Conservation (phyloP, 2,797 vertebrate species). For the Sebastes aleutianus region DNA sequence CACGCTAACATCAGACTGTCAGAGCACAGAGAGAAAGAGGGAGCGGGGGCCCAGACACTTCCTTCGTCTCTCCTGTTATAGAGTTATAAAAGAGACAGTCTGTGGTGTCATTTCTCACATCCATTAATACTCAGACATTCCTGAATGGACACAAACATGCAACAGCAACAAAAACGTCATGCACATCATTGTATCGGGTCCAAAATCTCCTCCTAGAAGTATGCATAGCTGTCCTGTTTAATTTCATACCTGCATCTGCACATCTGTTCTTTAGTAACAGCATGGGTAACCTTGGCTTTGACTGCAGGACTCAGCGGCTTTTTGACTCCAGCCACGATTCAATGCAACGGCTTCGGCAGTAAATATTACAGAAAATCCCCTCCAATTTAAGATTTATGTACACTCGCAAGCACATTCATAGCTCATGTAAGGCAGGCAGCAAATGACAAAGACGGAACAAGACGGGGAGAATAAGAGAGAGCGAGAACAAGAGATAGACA, state of each 20-base stretch:
- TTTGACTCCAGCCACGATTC: slow-evolving; percentile 35
- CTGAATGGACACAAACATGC: not conserved
- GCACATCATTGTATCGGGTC: not conserved
- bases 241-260: slow-evolving; percentile 22
- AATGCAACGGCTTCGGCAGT: slow-evolving; percentile 42
- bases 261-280: slow-evolving; percentile 40
- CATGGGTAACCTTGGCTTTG: slow-evolving; percentile 38
- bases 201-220: not conserved
- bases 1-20: slow-evolving; percentile 40
- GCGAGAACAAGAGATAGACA: slow-evolving; percentile 29
- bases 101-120: slow-evolving; percentile 29
- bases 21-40: not conserved
- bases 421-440: slow-evolving; percentile 18
- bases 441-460: slow-evolving; percentile 42
- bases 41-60: not conserved
- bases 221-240: not conserved
- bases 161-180: not conserved
- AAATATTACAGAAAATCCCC: slow-evolving; percentile 36
- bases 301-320: slow-evolving; percentile 19
- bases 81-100: slow-evolving; percentile 29
- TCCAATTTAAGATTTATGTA: slow-evolving; percentile 29
- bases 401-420: slow-evolving; percentile 12
- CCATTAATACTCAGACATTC: slow-evolving; percentile 5
- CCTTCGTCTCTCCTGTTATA: not conserved
- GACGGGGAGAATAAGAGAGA: not conserved